Evolutionary conservation across 1,140 invertebrate species (phyloP), one percentile per base, ranked within the genome.

Genomic region (Fopius arisanus): DNA sequence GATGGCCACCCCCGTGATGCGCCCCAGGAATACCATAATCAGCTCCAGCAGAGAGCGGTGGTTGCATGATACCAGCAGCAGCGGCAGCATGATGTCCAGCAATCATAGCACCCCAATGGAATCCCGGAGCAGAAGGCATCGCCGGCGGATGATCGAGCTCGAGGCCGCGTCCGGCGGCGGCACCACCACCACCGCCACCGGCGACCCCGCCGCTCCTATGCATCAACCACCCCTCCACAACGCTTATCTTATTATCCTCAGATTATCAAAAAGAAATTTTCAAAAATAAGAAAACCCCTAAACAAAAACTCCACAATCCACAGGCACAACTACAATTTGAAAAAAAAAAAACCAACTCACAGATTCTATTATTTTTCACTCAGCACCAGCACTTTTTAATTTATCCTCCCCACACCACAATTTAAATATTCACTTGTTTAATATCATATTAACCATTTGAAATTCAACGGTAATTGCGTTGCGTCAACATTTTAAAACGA

Each of bases 21-120:
- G 87, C 85, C 71, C 88, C 87, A 54, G 87, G 84, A 69, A 89
- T 89, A 6, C 87, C 83, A 81, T 90, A 90, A 74, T 92, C 90
- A 66, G 76, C 79, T 16, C 77, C 77, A 28, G 82, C 78, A 3
- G 79, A 80, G 68, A 85, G 76, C 51, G 85, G 82, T 40, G 83
- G 82, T 75, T 87, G 86, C 86, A 89, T 92, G 89, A 89, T 91
- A 84, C 91, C 91, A 84, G 90, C 91, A 86, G 86, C 90, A 84
- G 80, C 89, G 82, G 86, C 89, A 19, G 86, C 86, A 77, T 89
- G 89, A 72, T 85, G 84, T 4, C 84, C 85, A 31, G 85, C 88
- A 67, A 87, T 84, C 79, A 88, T 83, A 69, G 86, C 86, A 54
- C 87, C 85, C 86, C 87, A 87, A 40, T 84, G 85, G 79, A 87